These are phyloP conservation scores for Zele albiditarsus DNA, from an alignment of 2,888 invertebrate genomes.

Conservation along the genomic window DNA sequence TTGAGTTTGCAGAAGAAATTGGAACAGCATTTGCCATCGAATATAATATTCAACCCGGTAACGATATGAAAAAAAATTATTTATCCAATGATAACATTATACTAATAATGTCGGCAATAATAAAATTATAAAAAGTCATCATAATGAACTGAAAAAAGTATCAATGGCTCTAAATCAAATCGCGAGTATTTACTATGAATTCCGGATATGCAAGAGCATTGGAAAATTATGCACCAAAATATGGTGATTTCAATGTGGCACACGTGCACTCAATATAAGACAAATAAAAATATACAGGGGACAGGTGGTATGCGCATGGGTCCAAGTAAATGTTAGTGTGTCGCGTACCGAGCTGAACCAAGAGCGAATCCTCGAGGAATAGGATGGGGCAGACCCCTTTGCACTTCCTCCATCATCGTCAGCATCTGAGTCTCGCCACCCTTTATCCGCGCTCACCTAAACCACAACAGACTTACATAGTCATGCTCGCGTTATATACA, in stretches of 20 bases:
- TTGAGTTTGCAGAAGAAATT: conserved; percentile 65
- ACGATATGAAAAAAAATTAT: neutral
- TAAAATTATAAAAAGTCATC: neutral
- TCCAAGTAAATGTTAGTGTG: conserved; percentile 71
- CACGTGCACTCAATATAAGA: conserved; percentile 14
- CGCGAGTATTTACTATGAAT: neutral
- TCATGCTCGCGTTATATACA: conserved; percentile 46
- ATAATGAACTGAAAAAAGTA: neutral
- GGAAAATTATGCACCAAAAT: neutral
- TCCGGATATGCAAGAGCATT: neutral
- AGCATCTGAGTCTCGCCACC: conserved; percentile 69
- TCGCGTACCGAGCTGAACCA: conserved; percentile 73
- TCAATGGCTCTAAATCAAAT: neutral
- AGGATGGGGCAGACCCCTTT: conserved; percentile 68
- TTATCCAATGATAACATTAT: no score
- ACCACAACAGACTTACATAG: conserved; percentile 70
- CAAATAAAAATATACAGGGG: conserved; percentile 17
- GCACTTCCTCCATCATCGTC: conserved; percentile 67
- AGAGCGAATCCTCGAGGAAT: conserved; percentile 71
- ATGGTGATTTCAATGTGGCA: conserved; percentile 13
- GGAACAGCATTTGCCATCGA: conserved; percentile 54
- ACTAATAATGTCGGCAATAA: no score
- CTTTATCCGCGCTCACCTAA: conserved; percentile 72
- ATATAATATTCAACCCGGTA: neutral
- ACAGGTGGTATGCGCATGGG: conserved; percentile 67